Evolutionary conservation across 2,797 vertebrate genomes (phyloP).

Genomic region (Synanceia verrucosa): DNA sequence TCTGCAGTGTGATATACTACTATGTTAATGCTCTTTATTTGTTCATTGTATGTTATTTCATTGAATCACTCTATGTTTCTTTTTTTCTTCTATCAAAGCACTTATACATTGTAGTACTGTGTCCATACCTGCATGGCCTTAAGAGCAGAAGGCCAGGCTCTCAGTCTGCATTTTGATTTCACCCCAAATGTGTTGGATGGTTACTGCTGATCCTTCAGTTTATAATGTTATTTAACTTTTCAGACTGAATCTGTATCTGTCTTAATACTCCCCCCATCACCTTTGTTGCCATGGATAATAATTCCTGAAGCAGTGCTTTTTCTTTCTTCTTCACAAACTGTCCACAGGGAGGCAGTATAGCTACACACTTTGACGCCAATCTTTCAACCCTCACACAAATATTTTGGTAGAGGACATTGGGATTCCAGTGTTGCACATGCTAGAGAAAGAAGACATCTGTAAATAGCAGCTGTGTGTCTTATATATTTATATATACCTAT

Average conservation of each 20-base stretch:
- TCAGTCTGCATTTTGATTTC: neutral
- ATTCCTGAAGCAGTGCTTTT: constrained; percentile 2
- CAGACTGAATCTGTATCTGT: neutral
- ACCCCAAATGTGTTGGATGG: neutral
- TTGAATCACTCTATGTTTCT: neutral
- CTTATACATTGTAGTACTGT: neutral
- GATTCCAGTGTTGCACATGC: constrained; percentile 61
- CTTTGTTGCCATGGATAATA: constrained; percentile 10
- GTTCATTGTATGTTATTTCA: neutral
- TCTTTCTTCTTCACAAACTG: neutral
- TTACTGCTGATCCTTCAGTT: neutral
- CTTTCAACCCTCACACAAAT: constrained; percentile 2
- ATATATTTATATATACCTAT: constrained; percentile 54
- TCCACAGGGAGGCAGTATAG: constrained; percentile 69
- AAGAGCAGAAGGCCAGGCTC: neutral
- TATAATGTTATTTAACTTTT: neutral
- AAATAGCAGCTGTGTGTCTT: constrained; percentile 75
- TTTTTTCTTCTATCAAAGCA: neutral
- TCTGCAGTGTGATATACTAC: neutral
- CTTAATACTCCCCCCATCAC: neutral
- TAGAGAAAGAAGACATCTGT: constrained; percentile 71
- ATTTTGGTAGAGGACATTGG: constrained; percentile 47
- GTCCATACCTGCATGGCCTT: neutral
- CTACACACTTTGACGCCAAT: constrained; percentile 36
- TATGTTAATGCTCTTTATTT: neutral